Evolutionary conservation across 2,113 vertebrate species (phyloP), one percentile per base, ranked within the genome.

Genomic region (Synchiropus splendidus): DNA sequence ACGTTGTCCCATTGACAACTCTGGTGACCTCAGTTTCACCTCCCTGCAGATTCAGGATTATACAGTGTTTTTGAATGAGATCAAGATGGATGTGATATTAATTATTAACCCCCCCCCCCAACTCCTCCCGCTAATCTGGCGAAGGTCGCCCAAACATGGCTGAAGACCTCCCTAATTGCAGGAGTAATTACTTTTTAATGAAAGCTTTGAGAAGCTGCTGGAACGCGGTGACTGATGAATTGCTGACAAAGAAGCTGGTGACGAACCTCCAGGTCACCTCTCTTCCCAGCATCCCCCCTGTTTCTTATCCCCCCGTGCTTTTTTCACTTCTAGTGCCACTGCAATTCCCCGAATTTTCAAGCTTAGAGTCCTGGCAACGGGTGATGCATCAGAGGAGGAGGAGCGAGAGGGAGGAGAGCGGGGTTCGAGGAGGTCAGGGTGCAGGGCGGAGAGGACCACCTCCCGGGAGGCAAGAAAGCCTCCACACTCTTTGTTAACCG

Each of bases 361-460:
- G 56, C 63, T 55, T 42, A 61, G 59, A 50, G 12, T 75, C 80
- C 85, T 82, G 78, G 70, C 43, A 61, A 87, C 82, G 42, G 51
- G 54, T 48, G 70, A 80, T 78, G 67, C 70, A 82, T 70, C 72
- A 75, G 64, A 61, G 37, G 48, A 46, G 15, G 27, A 49, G 42
- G 64, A 56, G 32, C 50, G 52, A 8, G 47, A 54, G 63, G 68
- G 56, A 48, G 58, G 62, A 42, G 62, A 52, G 50, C 27, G 1
- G 62, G 72, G 75, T 70, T 75, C 46, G 72, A 61, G 58, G 68
- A 72, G 84, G 85, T 87, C 84, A 85, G 72, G 77, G 81, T 66
- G 66, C 67, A 55, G 74, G 67, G 69, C 39, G 70, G 70, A 75
- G 76, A 58, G 61, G 82, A 82, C 79, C 80, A 79, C 84, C 84